Percentiles rank a stretch among this genome's conserved stretches.
Evolutionary conservation across 2,888 invertebrate species (phyloP).

Genomic region (Pristionchus japonicus): DNA sequence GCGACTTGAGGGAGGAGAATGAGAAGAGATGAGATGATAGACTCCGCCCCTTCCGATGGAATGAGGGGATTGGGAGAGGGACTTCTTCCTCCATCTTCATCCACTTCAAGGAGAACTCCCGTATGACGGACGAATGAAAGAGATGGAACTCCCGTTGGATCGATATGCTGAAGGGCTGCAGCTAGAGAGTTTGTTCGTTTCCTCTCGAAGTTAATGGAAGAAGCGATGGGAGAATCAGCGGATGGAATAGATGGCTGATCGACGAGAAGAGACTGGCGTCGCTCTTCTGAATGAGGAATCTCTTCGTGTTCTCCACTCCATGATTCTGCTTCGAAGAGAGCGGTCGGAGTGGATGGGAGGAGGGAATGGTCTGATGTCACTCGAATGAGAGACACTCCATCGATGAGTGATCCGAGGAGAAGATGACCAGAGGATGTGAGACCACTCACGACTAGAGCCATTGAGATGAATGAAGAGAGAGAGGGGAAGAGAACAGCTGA

Average conservation of each 20-base stretch:
- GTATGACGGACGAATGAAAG: slow-evolving; percentile 58
- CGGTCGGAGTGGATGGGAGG: background rate
- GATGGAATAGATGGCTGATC: slow-evolving; percentile 34
- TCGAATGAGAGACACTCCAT: slow-evolving; percentile 44
- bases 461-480: slow-evolving; percentile 14
- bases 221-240: slow-evolving; percentile 63
- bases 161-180: slow-evolving; percentile 60
- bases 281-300: slow-evolving; percentile 48
- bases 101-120: slow-evolving; percentile 54
- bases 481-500: background rate
- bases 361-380: slow-evolving; percentile 46
- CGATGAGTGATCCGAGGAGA: slow-evolving; percentile 51
- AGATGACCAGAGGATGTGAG: slow-evolving; percentile 54
- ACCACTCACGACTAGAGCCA: slow-evolving; percentile 52
- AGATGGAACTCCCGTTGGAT: slow-evolving; percentile 59
- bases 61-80: background rate
- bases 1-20: slow-evolving; percentile 58
- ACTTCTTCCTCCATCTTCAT: slow-evolving; percentile 49
- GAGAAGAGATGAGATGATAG: slow-evolving; percentile 55
- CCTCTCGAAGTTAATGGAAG: slow-evolving; percentile 61
- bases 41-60: slow-evolving; percentile 52
- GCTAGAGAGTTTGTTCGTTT: slow-evolving; percentile 61
- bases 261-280: slow-evolving; percentile 51
- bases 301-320: slow-evolving; percentile 66
- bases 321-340: slow-evolving; percentile 58